Evolutionary conservation across 2,888 invertebrate genomes (phyloP).

Genomic region (Nomada lathburiana): DNA sequence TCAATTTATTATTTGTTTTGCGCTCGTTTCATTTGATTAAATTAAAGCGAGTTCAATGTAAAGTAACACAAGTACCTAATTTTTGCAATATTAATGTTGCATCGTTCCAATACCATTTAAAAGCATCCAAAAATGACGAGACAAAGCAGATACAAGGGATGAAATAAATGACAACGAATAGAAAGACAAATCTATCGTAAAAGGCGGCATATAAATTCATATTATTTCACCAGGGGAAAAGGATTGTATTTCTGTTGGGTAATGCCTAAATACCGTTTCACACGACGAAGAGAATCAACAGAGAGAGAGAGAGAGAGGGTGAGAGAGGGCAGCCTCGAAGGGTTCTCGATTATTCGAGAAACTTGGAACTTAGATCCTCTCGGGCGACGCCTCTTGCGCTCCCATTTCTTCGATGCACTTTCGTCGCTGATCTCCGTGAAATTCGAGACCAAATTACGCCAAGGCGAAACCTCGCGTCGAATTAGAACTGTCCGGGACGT

Average conservation of each 20-base stretch:
- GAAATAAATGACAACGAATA: no score
- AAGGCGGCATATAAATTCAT: background rate
- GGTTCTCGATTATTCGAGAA: constrained; percentile 65
- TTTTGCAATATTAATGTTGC: no score
- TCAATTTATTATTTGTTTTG: no score
- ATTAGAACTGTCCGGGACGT: constrained; percentile 48
- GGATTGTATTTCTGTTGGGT: background rate
- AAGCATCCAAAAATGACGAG: no score
- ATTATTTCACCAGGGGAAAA: background rate
- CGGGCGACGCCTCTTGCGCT: constrained; percentile 63
- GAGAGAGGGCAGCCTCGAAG: constrained; percentile 16
- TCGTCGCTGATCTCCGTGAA: constrained; percentile 66
- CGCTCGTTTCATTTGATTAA: no score
- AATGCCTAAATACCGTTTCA: constrained; percentile 26
- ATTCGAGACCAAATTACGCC: constrained; percentile 64
- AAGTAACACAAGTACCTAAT: no score
- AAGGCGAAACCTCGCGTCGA: constrained; percentile 49
- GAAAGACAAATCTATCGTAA: background rate
- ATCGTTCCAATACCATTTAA: no score
- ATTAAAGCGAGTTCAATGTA: no score
- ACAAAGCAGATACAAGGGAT: no score
- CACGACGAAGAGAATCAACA: constrained; percentile 13
- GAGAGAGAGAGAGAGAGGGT: background rate
- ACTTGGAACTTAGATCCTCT: constrained; percentile 60
- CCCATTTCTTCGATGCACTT: constrained; percentile 66